Evolutionary conservation across 2,888 invertebrate genomes (phyloP).

Genomic region (Megamerina dolium): DNA sequence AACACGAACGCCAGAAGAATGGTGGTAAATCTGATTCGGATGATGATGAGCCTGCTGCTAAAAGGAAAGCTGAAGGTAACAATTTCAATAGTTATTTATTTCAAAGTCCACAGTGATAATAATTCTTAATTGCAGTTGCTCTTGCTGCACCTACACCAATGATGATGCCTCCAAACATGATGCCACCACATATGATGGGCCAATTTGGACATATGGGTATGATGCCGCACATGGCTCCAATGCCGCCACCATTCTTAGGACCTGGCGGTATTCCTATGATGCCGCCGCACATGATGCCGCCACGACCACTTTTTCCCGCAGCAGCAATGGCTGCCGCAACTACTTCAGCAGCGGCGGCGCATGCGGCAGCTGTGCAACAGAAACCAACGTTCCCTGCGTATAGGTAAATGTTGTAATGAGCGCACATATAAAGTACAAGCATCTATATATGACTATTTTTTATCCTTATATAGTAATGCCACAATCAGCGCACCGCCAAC

Average conservation of each 20-base stretch:
- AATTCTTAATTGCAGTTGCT: conserved; percentile 29
- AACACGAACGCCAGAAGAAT: conserved; percentile 83
- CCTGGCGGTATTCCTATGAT: conserved; percentile 57
- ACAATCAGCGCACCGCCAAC: conserved; percentile 73
- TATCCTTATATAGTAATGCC: conserved; percentile 54
- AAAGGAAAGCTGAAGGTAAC: conserved; percentile 54
- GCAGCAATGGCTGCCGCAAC: conserved; percentile 65
- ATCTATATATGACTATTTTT: not conserved
- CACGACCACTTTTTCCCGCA: conserved; percentile 78
- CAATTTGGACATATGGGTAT: conserved; percentile 53
- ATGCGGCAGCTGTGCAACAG: conserved; percentile 49
- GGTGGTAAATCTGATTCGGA: conserved; percentile 75
- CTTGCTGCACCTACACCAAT: conserved; percentile 53
- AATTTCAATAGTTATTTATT: not conserved
- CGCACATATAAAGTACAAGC: not conserved
- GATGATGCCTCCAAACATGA: conserved; percentile 57
- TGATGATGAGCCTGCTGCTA: conserved; percentile 75
- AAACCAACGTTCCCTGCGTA: conserved; percentile 79
- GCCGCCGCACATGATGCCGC: conserved; percentile 53
- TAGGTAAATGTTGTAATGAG: too few relatives aligned
- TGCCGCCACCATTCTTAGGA: conserved; percentile 71
- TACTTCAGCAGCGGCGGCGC: conserved; percentile 56
- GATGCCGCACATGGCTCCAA: conserved; percentile 63
- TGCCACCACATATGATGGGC: conserved; percentile 57
- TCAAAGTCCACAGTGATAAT: not conserved